Conservation (phyloP, 2,888 invertebrate genomes). For the Apamea monoglypha region DNA sequence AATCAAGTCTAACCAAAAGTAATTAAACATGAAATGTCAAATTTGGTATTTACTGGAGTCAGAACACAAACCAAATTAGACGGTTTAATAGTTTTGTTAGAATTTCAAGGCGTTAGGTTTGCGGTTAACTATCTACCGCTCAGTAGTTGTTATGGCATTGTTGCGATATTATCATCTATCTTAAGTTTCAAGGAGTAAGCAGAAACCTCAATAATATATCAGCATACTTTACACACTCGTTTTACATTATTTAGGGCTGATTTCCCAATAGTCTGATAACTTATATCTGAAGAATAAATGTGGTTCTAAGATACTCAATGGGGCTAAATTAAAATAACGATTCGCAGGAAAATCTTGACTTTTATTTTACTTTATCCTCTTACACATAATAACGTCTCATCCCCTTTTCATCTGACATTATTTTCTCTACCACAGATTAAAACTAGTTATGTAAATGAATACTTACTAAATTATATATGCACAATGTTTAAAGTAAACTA, state of each 20-base stretch:
- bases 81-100: conserved; percentile 44
- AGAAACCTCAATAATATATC: conserved; percentile 17
- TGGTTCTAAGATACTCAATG: too few species aligned
- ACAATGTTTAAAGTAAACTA: too few species aligned
- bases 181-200: conserved; percentile 17
- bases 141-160: conserved; percentile 23
- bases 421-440: too few species aligned
- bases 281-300: neutral
- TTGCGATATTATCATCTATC: conserved; percentile 19
- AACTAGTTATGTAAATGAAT: too few species aligned
- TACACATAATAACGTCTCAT: too few species aligned
- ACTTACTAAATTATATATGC: too few species aligned
- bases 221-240: neutral
- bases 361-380: too few species aligned
- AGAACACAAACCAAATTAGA: conserved; percentile 38
- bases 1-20: neutral
- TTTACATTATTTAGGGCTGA: neutral
- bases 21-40: conserved; percentile 32
- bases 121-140: conserved; percentile 40
- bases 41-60: conserved; percentile 21
- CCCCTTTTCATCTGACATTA: too few species aligned
- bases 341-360: too few species aligned
- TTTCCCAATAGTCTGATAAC: neutral
- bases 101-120: conserved; percentile 52
- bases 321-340: too few species aligned